Conservation (phyloP, 2,113 vertebrate genomes). For the Bolborhynchus lineola region DNA sequence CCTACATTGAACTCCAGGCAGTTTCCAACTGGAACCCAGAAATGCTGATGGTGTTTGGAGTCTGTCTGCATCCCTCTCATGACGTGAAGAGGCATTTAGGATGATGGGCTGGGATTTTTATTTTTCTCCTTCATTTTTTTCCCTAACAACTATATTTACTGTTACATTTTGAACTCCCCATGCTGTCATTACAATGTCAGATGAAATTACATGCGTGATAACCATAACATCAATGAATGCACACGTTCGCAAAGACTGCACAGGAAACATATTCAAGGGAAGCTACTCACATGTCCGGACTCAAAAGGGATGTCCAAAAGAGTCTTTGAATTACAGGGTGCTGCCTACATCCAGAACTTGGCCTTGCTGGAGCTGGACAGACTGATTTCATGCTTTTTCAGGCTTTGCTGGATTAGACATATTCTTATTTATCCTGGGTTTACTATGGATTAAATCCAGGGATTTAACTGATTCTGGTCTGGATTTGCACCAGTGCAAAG, state of each 20-base stretch:
- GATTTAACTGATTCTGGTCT: background rate
- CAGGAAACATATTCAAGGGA: slow-evolving; percentile 17
- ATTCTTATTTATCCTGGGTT: background rate
- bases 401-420: background rate
- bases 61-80: slow-evolving; percentile 17
- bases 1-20: background rate
- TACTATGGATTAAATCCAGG: background rate
- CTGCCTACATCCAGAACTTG: background rate
- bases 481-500: background rate
- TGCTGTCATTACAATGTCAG: slow-evolving; percentile 47
- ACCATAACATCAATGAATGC: background rate
- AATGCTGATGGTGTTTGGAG: slow-evolving; percentile 51
- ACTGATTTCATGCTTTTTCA: background rate
- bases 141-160: slow-evolving; percentile 35
- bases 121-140: background rate
- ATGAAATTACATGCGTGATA: slow-evolving; percentile 38
- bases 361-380: background rate
- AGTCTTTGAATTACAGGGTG: background rate
- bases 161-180: slow-evolving; percentile 28
- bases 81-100: slow-evolving; percentile 3
- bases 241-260: slow-evolving; percentile 6
- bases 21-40: slow-evolving; percentile 49
- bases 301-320: slow-evolving; percentile 23
- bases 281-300: background rate
- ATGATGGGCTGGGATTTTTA: background rate